These are phyloP conservation scores for Arenicola marina DNA, from an alignment of 2,888 invertebrate species.

Conservation along the genomic window DNA sequence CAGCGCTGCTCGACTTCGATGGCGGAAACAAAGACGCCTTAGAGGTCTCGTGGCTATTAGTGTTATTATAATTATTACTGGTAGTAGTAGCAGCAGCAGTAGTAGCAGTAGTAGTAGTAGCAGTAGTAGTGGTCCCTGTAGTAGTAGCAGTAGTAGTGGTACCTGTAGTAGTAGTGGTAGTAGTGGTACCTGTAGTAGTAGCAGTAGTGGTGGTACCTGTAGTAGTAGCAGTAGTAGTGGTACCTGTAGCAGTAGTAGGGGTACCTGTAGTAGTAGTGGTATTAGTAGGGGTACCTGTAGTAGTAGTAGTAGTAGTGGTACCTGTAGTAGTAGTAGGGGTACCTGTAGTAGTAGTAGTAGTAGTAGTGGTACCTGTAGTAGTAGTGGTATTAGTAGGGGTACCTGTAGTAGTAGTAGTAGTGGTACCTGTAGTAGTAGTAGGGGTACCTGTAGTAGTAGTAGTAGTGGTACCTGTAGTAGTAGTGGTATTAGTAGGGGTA, in stretches of 20 bases:
- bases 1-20: constrained; percentile 42
- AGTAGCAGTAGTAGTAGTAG: neutral
- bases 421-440: neutral
- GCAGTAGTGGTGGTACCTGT: neutral
- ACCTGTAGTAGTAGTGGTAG: neutral
- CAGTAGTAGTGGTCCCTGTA: neutral
- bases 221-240: neutral
- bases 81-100: neutral
- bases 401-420: neutral
- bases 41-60: constrained; percentile 33
- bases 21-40: constrained; percentile 46
- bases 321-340: neutral
- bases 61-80: neutral
- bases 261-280: neutral
- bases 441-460: neutral
- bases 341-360: neutral
- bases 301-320: neutral
- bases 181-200: neutral
- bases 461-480: neutral
- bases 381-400: too few species aligned
- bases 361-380: neutral
- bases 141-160: neutral
- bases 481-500: too few species aligned
- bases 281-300: too few species aligned
- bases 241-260: neutral